phyloP scores from a whole-genome alignment of 2,888 invertebrate species.

The Nemurella pictetii region DNA sequence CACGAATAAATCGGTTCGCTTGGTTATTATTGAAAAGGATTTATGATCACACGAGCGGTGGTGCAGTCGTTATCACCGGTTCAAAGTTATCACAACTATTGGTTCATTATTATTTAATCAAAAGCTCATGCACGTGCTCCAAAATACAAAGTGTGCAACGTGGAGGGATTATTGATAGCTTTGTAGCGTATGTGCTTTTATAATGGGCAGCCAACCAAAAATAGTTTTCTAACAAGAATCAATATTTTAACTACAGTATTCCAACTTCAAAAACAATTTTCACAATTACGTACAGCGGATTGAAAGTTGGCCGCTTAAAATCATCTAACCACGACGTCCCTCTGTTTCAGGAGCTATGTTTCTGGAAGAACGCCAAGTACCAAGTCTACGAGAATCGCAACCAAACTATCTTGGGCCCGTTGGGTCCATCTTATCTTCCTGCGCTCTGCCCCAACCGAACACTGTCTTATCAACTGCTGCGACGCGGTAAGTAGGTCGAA shows the following conservation, averaged over 20 bases:
- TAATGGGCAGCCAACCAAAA: background rate
- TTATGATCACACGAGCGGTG: background rate
- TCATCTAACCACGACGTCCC: background rate
- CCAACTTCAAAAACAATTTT: background rate
- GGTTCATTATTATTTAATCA: background rate
- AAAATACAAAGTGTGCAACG: background rate
- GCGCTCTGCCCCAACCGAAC: constrained; percentile 21
- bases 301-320: background rate
- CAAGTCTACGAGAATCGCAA: constrained; percentile 36
- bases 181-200: background rate
- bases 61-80: background rate
- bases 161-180: background rate
- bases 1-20: background rate
- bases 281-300: background rate
- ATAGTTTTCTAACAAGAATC: background rate
- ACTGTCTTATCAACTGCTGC: constrained; percentile 9
- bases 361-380: constrained; percentile 32
- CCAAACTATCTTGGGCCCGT: constrained; percentile 24
- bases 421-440: constrained; percentile 29
- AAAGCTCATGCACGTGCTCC: background rate
- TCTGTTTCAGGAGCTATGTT: constrained; percentile 31
- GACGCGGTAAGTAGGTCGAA: background rate
- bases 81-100: background rate
- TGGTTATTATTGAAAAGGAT: background rate
- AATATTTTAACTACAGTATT: background rate